phyloP scores from a whole-genome alignment of 2,797 vertebrate species.

The Microctenopoma steveboyesi region DNA sequence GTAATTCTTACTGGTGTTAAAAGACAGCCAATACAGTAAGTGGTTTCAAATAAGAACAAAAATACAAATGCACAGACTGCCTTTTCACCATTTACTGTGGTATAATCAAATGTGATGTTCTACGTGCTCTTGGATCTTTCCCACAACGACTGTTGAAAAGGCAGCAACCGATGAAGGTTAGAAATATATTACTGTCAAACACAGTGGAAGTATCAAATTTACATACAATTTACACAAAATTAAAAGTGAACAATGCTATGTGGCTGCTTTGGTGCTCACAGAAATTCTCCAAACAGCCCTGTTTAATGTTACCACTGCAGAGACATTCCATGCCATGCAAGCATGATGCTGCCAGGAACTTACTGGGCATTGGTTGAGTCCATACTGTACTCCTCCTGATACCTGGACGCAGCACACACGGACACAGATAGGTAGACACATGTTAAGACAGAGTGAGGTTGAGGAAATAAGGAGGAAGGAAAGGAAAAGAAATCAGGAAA shows the following conservation, averaged over 20 bases:
- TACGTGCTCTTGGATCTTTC: constrained; percentile 13
- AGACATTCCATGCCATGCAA: constrained; percentile 80
- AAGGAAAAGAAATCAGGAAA: constrained; percentile 31
- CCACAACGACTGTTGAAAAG: constrained; percentile 70
- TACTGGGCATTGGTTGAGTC: constrained; percentile 88
- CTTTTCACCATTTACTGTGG: constrained; percentile 70
- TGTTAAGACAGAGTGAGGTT: constrained; percentile 58
- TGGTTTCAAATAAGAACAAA: neutral
- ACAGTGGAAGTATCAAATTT: constrained; percentile 12
- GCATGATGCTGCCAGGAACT: constrained; percentile 81
- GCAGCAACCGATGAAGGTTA: constrained; percentile 41
- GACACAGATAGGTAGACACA: constrained; percentile 71
- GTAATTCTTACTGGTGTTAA: constrained; percentile 23
- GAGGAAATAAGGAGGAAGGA: constrained; percentile 37
- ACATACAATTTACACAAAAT: constrained; percentile 5
- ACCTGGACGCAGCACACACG: constrained; percentile 81
- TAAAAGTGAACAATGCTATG: constrained; percentile 26
- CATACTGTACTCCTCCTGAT: constrained; percentile 89
- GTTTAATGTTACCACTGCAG: constrained; percentile 44
- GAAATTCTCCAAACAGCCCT: constrained; percentile 21
- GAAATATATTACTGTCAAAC: constrained; percentile 1
- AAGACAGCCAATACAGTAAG: constrained; percentile 26
- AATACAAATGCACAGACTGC: constrained; percentile 37
- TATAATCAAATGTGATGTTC: neutral
- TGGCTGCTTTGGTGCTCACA: constrained; percentile 28